Conservation (phyloP, 2,113 vertebrate species). For the Sclerurus mexicanus region DNA sequence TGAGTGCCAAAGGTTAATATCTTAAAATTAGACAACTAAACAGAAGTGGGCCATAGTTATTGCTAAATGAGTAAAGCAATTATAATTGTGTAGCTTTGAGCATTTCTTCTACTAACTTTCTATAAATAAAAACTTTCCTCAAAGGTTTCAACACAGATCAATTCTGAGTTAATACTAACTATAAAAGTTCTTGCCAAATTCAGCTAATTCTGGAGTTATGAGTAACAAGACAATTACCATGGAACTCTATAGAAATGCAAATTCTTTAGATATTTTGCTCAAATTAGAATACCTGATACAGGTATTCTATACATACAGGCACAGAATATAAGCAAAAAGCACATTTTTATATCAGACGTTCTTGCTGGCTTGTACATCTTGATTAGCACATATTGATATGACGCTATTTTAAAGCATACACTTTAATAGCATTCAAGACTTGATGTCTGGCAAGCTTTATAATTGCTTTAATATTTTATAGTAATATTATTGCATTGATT, state of each 20-base stretch:
- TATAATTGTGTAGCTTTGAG: neutral
- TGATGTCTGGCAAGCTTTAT: neutral
- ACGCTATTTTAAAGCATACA: neutral
- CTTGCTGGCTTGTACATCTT: neutral
- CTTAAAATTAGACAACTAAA: neutral
- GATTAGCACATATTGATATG: neutral
- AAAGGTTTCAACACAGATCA: neutral
- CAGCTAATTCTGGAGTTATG: neutral
- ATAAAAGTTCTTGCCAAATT: neutral
- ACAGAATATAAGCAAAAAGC: neutral
- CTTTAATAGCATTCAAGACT: neutral
- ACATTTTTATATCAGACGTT: neutral
- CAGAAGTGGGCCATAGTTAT: neutral
- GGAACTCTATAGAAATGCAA: neutral
- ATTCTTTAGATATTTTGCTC: neutral
- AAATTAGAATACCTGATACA: neutral
- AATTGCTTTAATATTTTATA: constrained; percentile 7
- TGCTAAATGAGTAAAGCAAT: neutral
- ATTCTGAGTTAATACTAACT: neutral
- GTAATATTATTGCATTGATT: neutral
- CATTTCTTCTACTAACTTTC: neutral
- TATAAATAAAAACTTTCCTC: neutral
- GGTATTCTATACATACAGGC: neutral
- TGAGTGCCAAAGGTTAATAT: constrained; percentile 2
- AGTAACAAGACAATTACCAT: neutral